Percentiles rank a stretch among this genome's conserved stretches.
Evolutionary conservation across 2,113 vertebrate genomes (phyloP).

Genomic region (Phalacrocorax carbo): DNA sequence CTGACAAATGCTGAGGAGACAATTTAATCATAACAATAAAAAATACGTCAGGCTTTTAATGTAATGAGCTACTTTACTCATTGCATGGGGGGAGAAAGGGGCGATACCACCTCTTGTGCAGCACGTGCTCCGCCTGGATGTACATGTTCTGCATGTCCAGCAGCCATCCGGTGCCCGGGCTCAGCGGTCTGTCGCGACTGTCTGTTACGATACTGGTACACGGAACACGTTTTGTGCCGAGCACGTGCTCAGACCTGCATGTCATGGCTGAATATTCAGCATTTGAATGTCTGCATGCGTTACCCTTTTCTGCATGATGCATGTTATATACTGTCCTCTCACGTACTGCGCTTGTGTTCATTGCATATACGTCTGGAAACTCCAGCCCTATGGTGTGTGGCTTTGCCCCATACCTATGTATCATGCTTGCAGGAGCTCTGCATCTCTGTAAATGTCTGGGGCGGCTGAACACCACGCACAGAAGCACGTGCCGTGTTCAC

Average conservation of each 20-base stretch:
- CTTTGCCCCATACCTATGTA: accelerated
- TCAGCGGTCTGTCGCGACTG: accelerated
- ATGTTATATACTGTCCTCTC: accelerated
- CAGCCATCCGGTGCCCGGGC: neutral
- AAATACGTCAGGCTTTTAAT: neutral
- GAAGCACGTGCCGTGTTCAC: neutral
- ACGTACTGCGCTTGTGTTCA: accelerated
- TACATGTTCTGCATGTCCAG: neutral
- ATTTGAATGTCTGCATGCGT: accelerated
- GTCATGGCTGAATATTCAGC: accelerated
- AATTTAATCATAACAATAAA: neutral
- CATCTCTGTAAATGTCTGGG: neutral
- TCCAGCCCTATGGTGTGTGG: accelerated
- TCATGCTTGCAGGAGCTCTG: neutral
- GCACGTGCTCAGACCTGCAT: accelerated
- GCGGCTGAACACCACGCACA: neutral
- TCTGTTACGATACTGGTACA: accelerated
- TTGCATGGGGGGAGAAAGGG: neutral
- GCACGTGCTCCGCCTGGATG: neutral
- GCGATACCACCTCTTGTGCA: neutral
- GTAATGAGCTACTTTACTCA: neutral
- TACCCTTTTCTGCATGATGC: neutral
- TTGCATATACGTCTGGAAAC: accelerated
- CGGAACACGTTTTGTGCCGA: accelerated
- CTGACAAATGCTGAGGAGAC: neutral